phyloP scores from a whole-genome alignment of 1,140 invertebrate genomes.

The Diorhabda elongata region DNA sequence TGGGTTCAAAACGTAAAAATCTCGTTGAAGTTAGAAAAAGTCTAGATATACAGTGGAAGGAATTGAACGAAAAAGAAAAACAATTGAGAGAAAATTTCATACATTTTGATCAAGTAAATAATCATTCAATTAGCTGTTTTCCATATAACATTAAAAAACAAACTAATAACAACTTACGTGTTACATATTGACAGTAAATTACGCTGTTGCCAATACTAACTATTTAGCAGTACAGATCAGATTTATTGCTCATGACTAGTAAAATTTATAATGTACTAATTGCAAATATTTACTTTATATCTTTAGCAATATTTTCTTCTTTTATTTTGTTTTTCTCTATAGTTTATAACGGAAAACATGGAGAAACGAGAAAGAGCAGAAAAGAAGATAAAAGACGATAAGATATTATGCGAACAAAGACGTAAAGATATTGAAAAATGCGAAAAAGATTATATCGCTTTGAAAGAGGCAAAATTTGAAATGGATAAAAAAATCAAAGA shows the following conservation, averaged over 20 bases:
- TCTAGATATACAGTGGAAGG: constrained; percentile 23
- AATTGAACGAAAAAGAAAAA: constrained; percentile 27
- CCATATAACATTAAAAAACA: not conserved
- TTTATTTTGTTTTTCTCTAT: not conserved
- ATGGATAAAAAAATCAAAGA: constrained; percentile 26
- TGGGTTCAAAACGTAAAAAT: constrained; percentile 15
- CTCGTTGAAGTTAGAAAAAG: constrained; percentile 5
- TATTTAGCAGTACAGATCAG: too few species aligned
- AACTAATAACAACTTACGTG: too few species aligned
- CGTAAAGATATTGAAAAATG: constrained; percentile 15
- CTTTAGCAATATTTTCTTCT: not conserved
- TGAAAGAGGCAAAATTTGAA: constrained; percentile 20
- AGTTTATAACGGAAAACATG: constrained; percentile 29
- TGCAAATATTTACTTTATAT: too few species aligned
- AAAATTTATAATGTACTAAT: too few species aligned
- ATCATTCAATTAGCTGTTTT: not conserved
- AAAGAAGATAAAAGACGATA: constrained; percentile 26
- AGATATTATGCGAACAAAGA: constrained; percentile 10
- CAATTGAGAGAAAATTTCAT: constrained; percentile 24
- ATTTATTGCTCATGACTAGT: too few species aligned
- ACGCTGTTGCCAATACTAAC: too few species aligned
- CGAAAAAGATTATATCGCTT: constrained; percentile 7
- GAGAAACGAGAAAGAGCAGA: constrained; percentile 27
- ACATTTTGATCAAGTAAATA: constrained; percentile 26
- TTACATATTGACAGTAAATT: too few species aligned